Evolutionary conservation across 2,113 vertebrate genomes (phyloP).

Genomic region (Callipepla californica): DNA sequence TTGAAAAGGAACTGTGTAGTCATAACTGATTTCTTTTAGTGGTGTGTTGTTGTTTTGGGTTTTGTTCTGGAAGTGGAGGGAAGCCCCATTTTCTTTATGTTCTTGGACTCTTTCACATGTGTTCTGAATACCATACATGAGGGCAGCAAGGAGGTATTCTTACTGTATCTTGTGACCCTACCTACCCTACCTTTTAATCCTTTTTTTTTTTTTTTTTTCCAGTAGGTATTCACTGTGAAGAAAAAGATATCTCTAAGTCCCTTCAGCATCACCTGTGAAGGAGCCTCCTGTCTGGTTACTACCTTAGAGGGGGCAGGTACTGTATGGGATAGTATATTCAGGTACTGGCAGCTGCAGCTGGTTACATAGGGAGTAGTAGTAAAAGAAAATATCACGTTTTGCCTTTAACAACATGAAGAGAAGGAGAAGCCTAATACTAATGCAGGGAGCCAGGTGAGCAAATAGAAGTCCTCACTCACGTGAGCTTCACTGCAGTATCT

Average conservation of each 20-base stretch:
- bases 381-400: neutral
- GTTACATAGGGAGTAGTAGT: rapidly evolving
- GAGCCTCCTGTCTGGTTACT: rapidly evolving
- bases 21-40: neutral
- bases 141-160: neutral
- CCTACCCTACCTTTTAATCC: neutral
- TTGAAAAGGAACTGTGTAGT: neutral
- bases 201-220: neutral
- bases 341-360: neutral
- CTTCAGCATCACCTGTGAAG: neutral
- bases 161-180: neutral
- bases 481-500: constrained; percentile 83
- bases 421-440: neutral
- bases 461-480: constrained; percentile 12
- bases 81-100: neutral
- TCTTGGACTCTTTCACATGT: neutral
- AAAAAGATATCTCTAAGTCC: neutral
- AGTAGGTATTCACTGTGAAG: neutral
- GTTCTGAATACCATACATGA: neutral
- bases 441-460: neutral
- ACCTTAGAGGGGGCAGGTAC: too few species aligned
- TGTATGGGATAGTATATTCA: neutral
- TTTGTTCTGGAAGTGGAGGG: too few species aligned
- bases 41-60: rapidly evolving
- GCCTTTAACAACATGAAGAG: neutral